A percentile compares a stretch with the other conserved stretches of the same genome.
Evolutionary conservation across 2,888 invertebrate species (phyloP).

Genomic region (Aleiodes testaceus): DNA sequence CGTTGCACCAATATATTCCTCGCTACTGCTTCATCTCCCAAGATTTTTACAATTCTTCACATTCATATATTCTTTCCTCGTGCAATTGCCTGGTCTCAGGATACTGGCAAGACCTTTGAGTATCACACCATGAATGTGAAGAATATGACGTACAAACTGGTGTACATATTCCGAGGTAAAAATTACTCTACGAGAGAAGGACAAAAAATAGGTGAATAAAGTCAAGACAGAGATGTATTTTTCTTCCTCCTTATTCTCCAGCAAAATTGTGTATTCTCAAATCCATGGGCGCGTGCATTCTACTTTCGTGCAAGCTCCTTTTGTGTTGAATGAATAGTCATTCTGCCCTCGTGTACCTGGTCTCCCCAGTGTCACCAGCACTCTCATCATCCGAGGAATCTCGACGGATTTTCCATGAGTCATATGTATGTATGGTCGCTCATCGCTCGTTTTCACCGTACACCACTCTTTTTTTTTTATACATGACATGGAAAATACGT

Average conservation of each 20-base stretch:
- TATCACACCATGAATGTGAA: conserved; percentile 19
- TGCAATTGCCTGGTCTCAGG: conserved; percentile 11
- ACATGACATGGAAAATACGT: conserved; percentile 30
- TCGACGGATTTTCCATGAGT: conserved; percentile 24
- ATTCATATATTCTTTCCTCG: conserved; percentile 39
- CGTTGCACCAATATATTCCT: conserved; percentile 1
- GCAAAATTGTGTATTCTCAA: not conserved
- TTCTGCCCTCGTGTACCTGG: conserved; percentile 16
- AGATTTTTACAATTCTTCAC: conserved; percentile 40
- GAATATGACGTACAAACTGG: conserved; percentile 11
- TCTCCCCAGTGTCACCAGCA: conserved; percentile 24
- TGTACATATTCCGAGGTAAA: not conserved
- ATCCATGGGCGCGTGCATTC: conserved; percentile 15
- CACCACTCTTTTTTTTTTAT: not conserved
- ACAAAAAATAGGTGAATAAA: too few species aligned
- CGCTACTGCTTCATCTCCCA: not conserved
- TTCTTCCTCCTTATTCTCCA: not conserved
- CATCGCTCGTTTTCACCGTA: conserved; percentile 13
- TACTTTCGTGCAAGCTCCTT: conserved; percentile 7
- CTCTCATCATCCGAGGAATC: conserved; percentile 33
- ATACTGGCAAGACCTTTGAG: too few species aligned
- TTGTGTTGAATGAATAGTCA: conserved; percentile 23
- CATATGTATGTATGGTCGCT: conserved; percentile 7
- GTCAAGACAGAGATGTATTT: not conserved
- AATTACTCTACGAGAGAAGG: too few species aligned